A percentile compares a stretch with the other conserved stretches of the same genome.
Evolutionary conservation across 2,113 vertebrate species (phyloP).

Genomic region (Muntiacus muntjak): DNA sequence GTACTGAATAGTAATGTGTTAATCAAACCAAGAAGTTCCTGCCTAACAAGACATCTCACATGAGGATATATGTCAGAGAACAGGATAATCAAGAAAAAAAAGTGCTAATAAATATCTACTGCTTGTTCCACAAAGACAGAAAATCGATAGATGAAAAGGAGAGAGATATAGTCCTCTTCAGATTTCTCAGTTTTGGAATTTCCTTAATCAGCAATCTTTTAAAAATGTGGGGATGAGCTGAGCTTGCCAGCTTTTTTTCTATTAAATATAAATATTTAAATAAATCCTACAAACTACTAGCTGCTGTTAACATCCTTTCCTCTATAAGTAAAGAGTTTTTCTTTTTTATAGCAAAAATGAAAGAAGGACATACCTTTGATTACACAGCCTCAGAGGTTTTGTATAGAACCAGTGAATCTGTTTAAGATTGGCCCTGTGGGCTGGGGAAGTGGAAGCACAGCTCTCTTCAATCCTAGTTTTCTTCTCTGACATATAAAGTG

Average conservation of each 20-base stretch:
- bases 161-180: neutral
- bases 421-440: rapidly evolving
- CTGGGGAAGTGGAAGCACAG: rapidly evolving
- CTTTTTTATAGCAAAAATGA: neutral
- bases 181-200: neutral
- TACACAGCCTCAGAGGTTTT: neutral
- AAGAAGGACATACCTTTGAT: neutral
- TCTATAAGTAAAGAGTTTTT: neutral
- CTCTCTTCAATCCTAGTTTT: neutral
- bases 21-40: neutral
- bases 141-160: neutral
- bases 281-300: neutral
- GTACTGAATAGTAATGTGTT: neutral
- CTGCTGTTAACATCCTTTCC: neutral
- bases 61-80: neutral
- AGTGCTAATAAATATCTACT: neutral
- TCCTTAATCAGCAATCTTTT: neutral
- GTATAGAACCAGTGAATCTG: neutral
- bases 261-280: neutral
- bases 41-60: neutral
- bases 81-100: neutral
- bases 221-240: neutral
- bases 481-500: neutral
- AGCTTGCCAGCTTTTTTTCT: neutral
- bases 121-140: neutral